Conservation (phyloP, 2,797 vertebrate species). For the Channa striata region DNA sequence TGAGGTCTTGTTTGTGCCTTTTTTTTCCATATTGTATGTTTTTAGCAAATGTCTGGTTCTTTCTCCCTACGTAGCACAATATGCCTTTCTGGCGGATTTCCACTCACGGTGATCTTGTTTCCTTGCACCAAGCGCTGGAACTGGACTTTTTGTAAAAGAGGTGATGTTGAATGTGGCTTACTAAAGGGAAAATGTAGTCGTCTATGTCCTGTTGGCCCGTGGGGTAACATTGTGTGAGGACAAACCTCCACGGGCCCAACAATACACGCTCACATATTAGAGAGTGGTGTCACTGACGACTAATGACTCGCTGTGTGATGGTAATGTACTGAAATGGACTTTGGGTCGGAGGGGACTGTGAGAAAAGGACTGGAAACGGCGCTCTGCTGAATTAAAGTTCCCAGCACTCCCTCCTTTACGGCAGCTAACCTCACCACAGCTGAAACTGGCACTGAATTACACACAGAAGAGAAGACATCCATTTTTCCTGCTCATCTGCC, state of each 20-base stretch:
- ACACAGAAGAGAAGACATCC: slow-evolving; percentile 54
- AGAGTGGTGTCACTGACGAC: slow-evolving; percentile 26
- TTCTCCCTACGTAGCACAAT: slow-evolving; percentile 88
- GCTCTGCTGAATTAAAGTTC: slow-evolving; percentile 21
- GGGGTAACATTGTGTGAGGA: slow-evolving; percentile 34
- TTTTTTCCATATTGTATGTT: not conserved
- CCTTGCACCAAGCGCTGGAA: slow-evolving; percentile 96
- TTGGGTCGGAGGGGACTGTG: slow-evolving; percentile 51
- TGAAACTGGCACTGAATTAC: slow-evolving; percentile 66
- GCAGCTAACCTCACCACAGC: slow-evolving; percentile 80
- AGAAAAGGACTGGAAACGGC: slow-evolving; percentile 53
- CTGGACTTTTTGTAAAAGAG: slow-evolving; percentile 94
- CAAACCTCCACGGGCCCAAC: slow-evolving; percentile 27
- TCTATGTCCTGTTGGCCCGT: slow-evolving; percentile 11
- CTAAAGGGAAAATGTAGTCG: slow-evolving; percentile 29
- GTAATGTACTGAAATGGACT: slow-evolving; percentile 51
- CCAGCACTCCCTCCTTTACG: slow-evolving; percentile 70
- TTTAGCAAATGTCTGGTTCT: not conserved
- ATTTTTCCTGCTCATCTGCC: slow-evolving; percentile 4
- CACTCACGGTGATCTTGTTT: slow-evolving; percentile 94
- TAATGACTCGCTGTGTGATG: slow-evolving; percentile 34
- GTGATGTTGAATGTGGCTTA: slow-evolving; percentile 2
- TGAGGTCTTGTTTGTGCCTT: not conserved
- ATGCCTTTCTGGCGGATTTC: slow-evolving; percentile 99
- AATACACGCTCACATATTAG: slow-evolving; percentile 27